A percentile compares a stretch with the other conserved stretches of the same genome.
Evolutionary conservation across 2,797 vertebrate genomes (phyloP).

Genomic region (Ataeniobius toweri): DNA sequence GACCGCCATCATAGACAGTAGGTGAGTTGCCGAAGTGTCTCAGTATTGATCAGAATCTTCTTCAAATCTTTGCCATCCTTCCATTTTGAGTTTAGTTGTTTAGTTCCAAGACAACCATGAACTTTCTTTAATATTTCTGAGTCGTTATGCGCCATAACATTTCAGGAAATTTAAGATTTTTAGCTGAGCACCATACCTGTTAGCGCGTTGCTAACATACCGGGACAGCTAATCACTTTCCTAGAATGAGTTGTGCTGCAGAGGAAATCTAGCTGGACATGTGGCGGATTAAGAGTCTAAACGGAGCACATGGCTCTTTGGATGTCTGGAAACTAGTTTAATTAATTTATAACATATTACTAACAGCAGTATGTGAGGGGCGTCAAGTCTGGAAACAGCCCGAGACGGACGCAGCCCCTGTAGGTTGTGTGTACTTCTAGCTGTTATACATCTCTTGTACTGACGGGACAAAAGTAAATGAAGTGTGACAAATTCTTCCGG

Average conservation of each 20-base stretch:
- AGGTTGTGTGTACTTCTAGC: background rate
- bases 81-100: rapidly evolving
- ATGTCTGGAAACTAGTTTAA: background rate
- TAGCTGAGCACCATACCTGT: background rate
- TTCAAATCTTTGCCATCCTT: slow-evolving; percentile 69
- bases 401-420: background rate
- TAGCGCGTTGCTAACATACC: background rate
- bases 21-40: slow-evolving; percentile 57
- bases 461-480: background rate
- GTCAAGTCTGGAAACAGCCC: background rate
- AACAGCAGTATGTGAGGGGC: background rate
- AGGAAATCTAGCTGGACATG: background rate
- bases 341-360: background rate
- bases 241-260: no score
- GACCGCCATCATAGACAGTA: slow-evolving; percentile 77
- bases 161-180: rapidly evolving
- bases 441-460: no score
- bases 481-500: background rate
- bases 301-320: background rate
- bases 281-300: background rate
- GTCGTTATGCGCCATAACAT: background rate
- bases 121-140: rapidly evolving
- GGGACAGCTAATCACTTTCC: background rate
- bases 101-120: rapidly evolving
- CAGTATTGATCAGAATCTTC: slow-evolving; percentile 33